Base-by-base conservation (phyloP, 2,113 vertebrate species). In the Peromyscus leucopus region DNA sequence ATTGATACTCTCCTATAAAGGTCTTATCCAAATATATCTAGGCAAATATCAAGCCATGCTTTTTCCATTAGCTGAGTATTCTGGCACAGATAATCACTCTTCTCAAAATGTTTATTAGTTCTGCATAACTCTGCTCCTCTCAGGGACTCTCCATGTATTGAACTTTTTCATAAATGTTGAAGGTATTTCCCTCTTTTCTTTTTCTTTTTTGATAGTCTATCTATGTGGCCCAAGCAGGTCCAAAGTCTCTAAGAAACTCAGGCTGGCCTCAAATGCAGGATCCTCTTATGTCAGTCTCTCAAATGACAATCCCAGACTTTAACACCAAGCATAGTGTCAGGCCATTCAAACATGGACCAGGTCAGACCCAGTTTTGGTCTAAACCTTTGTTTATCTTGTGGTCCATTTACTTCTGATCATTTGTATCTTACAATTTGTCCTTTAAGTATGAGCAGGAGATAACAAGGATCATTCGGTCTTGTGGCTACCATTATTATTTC, bases 11-110 rank as follows among this genome's bases (percentile, higher is more conserved):
- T 95, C 10, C 51, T 91, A 7, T 46, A 95, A 95, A 91, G 65
- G 28, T 91, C 76, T 83, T 31, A 89, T 86, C 85, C 55, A 89
- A 96, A 95, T 93, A 88, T 74, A 89, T 89, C 85, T 67, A 63
- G 24, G 28, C 57, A 96, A 93, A 94, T 22, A 83, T 57, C 65
- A 57, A 78, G 28, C 33, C 76, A 55, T 42, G 42, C 59, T 93
- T 61, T 87, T 46, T 91, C 42, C 93, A 86, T 39, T 85, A 75
- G 65, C 24, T 82, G 65, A 92, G 55, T 15, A 86, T 93, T 76
- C 59, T 95, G 88, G 71, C 71, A 90, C 51, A 90, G 79, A 90
- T 51, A 90, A 88, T 4, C 8, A 21, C 48, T 48, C 87, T 59
- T 84, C 33, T 88, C 75, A 84, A 65, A 74, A 31, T 36, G 19